Base-by-base conservation (phyloP, 2,113 vertebrate species). In the Tragelaphus strepsiceros region DNA sequence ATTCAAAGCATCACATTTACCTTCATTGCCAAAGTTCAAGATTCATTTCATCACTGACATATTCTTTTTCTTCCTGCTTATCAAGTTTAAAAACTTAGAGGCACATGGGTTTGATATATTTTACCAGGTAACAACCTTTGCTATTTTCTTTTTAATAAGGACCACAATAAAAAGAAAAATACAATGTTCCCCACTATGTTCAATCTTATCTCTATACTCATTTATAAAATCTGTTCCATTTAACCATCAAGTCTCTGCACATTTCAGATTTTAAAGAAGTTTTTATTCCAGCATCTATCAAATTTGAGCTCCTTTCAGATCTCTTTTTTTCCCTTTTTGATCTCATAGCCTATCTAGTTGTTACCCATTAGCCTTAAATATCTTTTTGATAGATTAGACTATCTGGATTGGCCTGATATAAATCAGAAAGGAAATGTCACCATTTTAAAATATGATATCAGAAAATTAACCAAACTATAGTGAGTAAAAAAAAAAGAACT, bases 21-120 rank as follows among this genome's bases (percentile, higher is more conserved):
- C 93, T 98, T 94, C 54, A 84, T 94, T 96, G 83, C 46, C 10
- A 82, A 98, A 94, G 95, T 92, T 97, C 84, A 96, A 96, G 88
- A 88, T 96, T 98, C n/a, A 97, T 98, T 97, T 98, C 35, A 77
- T 94, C 94, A 54, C 83, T 97, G 96, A 77, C 92, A 83, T 84
- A 95, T 97, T 94, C 82, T 84, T 86, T 22, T 91, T 64, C 53
- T 71, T 88, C 6, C 6, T 96, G 56, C 87, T 84, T 10, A 46
- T 64, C 30, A 88, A 95, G 91, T 98, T 64, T 46, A 95, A 97
- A 94, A 96, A 95, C 92, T 19, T 51, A 96, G 58, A 58, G 13
- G 92, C 61, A 61, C 22, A 82, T 85, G 32, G 81, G 67, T 94
- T 59, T 98, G 80, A 85, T 61, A 7, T 26, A 96, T 98, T 96